phyloP scores from a whole-genome alignment of 2,888 invertebrate species.

The Drepana falcataria region DNA sequence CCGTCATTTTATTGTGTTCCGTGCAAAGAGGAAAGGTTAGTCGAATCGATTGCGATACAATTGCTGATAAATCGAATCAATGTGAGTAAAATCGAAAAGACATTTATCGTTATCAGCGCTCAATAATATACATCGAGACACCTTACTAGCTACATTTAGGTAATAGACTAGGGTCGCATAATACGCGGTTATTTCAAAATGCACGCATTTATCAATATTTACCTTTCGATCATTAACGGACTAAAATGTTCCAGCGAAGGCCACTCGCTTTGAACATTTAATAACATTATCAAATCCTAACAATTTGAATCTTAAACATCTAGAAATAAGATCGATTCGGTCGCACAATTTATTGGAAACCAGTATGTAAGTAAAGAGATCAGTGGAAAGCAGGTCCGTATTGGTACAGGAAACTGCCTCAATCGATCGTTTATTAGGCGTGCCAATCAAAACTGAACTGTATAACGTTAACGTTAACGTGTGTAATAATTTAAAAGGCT shows the following conservation, averaged over 20 bases:
- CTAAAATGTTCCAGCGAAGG: conserved; percentile 14
- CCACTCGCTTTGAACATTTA: conserved; percentile 12
- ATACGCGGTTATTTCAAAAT: not conserved
- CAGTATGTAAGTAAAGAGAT: conserved; percentile 40
- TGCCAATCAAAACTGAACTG: conserved; percentile 2
- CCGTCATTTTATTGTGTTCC: conserved; percentile 26
- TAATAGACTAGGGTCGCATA: no score
- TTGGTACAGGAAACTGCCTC: conserved; percentile 37
- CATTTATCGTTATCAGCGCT: conserved; percentile 14
- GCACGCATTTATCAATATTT: conserved; percentile 5
- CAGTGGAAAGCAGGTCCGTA: conserved; percentile 26
- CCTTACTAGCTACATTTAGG: no score
- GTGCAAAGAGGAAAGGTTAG: conserved; percentile 26
- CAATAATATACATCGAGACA: no score
- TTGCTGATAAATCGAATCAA: conserved; percentile 33
- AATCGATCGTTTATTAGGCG: conserved; percentile 29
- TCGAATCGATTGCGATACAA: conserved; percentile 28
- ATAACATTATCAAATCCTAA: conserved; percentile 2
- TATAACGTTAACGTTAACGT: not conserved
- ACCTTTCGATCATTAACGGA: conserved; percentile 8
- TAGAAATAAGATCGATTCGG: conserved; percentile 7
- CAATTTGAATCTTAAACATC: conserved; percentile 10
- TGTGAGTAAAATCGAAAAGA: conserved; percentile 12
- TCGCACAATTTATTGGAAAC: conserved; percentile 15
- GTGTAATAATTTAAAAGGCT: not conserved